A percentile compares a stretch with the other conserved stretches of the same genome.
Evolutionary conservation across 2,888 invertebrate species (phyloP).

Genomic region (Ceraclea dissimilis): DNA sequence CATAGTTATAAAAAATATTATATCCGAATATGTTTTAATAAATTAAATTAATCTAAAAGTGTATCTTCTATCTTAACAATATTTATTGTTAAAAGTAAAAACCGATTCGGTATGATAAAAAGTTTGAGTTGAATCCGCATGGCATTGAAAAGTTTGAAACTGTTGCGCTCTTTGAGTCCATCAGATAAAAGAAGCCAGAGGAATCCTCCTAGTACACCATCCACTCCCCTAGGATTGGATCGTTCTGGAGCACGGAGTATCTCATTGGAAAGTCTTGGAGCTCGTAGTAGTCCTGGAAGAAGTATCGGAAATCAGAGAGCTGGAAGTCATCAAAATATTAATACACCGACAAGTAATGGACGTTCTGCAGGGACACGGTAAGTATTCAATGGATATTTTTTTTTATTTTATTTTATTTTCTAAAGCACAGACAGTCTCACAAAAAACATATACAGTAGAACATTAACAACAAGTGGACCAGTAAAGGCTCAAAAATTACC

Average conservation of each 20-base stretch:
- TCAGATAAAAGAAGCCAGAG: conserved; percentile 27
- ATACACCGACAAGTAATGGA: background rate
- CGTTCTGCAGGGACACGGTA: background rate
- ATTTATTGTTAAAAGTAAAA: no score
- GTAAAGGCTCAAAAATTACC: no score
- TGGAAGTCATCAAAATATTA: background rate
- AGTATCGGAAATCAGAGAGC: background rate
- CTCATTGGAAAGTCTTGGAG: conserved; percentile 1
- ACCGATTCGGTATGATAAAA: no score
- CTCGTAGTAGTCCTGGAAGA: conserved; percentile 1
- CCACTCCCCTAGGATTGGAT: background rate
- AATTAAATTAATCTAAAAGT: no score
- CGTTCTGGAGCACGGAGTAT: background rate
- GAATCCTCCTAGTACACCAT: background rate
- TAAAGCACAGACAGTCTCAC: no score
- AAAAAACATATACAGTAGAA: no score
- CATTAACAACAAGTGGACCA: no score
- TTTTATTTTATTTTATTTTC: no score
- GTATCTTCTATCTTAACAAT: no score
- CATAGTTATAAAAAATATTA: no score
- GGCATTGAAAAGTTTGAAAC: conserved; percentile 42
- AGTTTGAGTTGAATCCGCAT: conserved; percentile 29
- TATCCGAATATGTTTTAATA: no score
- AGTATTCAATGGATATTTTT: background rate
- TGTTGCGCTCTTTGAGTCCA: conserved; percentile 30